Evolutionary conservation across 2,113 vertebrate genomes (phyloP), one percentile per base, ranked within the genome.

Genomic region (Lates calcarifer): DNA sequence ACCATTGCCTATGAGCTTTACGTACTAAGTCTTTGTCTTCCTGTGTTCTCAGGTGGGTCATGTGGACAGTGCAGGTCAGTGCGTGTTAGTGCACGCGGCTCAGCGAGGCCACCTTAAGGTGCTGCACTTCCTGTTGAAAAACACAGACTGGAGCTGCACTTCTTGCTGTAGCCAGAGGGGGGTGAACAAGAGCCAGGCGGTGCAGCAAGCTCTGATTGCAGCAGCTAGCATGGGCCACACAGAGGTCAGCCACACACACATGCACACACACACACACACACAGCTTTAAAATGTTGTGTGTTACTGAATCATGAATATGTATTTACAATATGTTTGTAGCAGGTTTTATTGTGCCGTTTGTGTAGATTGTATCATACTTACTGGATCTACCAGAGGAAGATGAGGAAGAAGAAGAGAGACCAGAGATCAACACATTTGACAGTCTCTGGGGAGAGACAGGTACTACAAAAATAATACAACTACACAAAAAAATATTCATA

Each of bases 361-460:
- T 74, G 53, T 91, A 99, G 98, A 96, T 97, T 70, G 96, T 98
- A 70, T 97, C 96, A 67, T 98, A 98, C 92, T 94, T 99, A 72
- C 95, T 99, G 83, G 97, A 98, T 94, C 96, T 97, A 65, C 97
- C 97, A 74, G 97, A 97, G 90, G 98, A 98, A 91, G 97, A 98
- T 7, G 96, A 97, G 89, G 95, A 97, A 55, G 97, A 97, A 87
- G 97, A 97, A 80, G 96, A 98, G 78, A 94, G 96, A 86, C 96
- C 97, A 20, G 97, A 99, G 85, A 97, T 99, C 92, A 98, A 99
- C 94, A 97, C 94, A 83, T 96, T 95, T 77, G 98, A 99, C 95
- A 97, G 96, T 77, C 96, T 99, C 2, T 99, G 98, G 98, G 97
- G 98, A 89, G 98, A 99, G 89, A 99, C 98, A 93, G 98, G 98